Conservation (phyloP, 2,797 vertebrate genomes). For the Pangasius macronema region DNA sequence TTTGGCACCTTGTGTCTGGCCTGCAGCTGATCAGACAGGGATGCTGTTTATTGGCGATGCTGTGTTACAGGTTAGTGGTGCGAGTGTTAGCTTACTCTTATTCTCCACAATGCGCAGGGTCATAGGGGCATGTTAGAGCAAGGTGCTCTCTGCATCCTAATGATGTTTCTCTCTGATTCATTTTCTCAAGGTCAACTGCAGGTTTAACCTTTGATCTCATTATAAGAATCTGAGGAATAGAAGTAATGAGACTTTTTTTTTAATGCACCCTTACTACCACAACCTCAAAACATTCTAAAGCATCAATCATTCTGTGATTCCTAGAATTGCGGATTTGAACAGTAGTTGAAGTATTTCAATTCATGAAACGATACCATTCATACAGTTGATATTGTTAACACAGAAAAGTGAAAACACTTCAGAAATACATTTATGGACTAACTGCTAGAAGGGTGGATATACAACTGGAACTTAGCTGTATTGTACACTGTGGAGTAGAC, state of each 20-base stretch:
- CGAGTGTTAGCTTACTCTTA: conserved; percentile 42
- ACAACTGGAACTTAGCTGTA: neutral
- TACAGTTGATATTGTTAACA: neutral
- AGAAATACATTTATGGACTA: neutral
- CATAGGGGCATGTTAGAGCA: conserved; percentile 43
- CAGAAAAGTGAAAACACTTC: neutral
- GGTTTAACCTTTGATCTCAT: conserved; percentile 59
- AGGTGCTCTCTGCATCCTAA: conserved; percentile 53
- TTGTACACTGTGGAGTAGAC: neutral
- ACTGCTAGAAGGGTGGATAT: too few relatives aligned
- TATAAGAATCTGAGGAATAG: conserved; percentile 38
- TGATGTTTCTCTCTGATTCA: conserved; percentile 48
- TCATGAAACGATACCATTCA: neutral
- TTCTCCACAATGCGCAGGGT: conserved; percentile 53
- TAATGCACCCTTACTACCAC: conserved; percentile 13
- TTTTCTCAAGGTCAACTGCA: conserved; percentile 51
- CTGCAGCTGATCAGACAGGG: conserved; percentile 88
- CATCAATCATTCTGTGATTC: neutral
- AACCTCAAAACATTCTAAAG: neutral
- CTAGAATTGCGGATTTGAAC: too few relatives aligned
- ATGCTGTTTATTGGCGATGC: conserved; percentile 93
- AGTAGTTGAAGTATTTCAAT: neutral
- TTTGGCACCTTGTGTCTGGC: conserved; percentile 62
- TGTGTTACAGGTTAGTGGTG: conserved; percentile 86
- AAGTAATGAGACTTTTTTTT: conserved; percentile 46